phyloP scores from a whole-genome alignment of 2,888 invertebrate genomes.

The Dioctria rufipes region DNA sequence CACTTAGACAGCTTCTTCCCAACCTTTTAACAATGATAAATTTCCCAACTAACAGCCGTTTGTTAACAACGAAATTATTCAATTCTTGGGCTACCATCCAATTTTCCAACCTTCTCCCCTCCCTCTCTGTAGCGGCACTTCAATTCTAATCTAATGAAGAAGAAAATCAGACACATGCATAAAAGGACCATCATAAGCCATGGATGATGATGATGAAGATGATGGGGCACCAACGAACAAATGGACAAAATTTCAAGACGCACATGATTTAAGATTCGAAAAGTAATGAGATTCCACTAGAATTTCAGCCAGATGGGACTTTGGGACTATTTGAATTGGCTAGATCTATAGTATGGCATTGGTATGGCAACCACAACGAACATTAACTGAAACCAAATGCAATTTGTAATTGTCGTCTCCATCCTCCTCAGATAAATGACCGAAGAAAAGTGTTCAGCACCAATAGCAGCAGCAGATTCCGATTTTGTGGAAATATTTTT shows the following conservation, averaged over 20 bases:
- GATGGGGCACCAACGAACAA: not conserved
- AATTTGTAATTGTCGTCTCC: slow-evolving; percentile 55
- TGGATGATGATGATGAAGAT: slow-evolving; percentile 6
- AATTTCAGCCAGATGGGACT: not conserved
- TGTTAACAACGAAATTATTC: slow-evolving; percentile 52
- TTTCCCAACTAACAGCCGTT: not conserved
- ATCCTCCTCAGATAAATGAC: slow-evolving; percentile 46
- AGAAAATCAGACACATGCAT: slow-evolving; percentile 47
- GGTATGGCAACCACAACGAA: slow-evolving; percentile 35
- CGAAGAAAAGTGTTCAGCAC: slow-evolving; percentile 12
- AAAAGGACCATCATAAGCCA: slow-evolving; percentile 23
- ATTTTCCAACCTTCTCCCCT: slow-evolving; percentile 8
- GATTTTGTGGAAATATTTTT: slow-evolving; percentile 46
- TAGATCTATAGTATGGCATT: too few species aligned
- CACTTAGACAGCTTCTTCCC: slow-evolving; percentile 13
- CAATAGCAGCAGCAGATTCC: not conserved
- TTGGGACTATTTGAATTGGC: not conserved
- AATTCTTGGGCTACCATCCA: slow-evolving; percentile 41
- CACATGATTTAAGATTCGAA: slow-evolving; percentile 17
- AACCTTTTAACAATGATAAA: not conserved
- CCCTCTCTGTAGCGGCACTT: not conserved
- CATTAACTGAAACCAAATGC: slow-evolving; percentile 44
- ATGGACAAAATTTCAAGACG: not conserved
- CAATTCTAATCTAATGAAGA: slow-evolving; percentile 50
- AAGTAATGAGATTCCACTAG: not conserved